Conservation (phyloP, 2,797 vertebrate species). For the Erpetoichthys calabaricus region DNA sequence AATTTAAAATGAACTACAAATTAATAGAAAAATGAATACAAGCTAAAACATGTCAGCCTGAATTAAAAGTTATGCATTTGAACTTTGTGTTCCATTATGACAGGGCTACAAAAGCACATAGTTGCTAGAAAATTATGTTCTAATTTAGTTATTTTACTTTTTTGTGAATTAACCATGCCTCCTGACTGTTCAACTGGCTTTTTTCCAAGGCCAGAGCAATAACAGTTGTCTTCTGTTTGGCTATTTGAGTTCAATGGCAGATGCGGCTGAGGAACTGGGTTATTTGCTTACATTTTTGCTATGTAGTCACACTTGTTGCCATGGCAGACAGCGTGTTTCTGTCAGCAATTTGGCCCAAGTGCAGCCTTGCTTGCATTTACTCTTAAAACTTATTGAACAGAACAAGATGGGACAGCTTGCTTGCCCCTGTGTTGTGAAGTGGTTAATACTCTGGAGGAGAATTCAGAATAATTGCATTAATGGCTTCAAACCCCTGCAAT, state of each 20-base stretch:
- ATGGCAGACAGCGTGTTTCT: conserved; percentile 50
- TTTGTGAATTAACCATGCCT: conserved; percentile 25
- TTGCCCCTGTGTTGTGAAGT: conserved; percentile 34
- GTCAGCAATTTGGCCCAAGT: conserved; percentile 52
- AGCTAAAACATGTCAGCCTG: not conserved
- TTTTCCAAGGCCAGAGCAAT: conserved; percentile 24
- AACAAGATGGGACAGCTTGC: conserved; percentile 43
- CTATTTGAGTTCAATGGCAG: conserved; percentile 37
- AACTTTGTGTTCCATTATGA: not conserved
- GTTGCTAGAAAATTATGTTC: no score
- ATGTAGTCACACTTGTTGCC: conserved; percentile 51
- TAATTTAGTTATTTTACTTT: conserved; percentile 10
- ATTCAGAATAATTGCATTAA: conserved; percentile 24
- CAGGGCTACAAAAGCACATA: no score
- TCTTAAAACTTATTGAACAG: conserved; percentile 44
- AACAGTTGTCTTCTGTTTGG: conserved; percentile 33
- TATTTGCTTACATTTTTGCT: conserved; percentile 54
- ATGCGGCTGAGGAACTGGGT: conserved; percentile 34
- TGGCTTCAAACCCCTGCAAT: conserved; percentile 23
- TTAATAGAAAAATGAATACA: no score
- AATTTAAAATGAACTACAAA: no score
- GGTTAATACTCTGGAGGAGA: conserved; percentile 32
- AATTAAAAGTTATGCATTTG: not conserved
- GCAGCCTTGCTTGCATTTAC: conserved; percentile 30
- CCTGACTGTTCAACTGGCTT: conserved; percentile 21